Percentiles rank a stretch among this genome's conserved stretches.
These are phyloP conservation scores for Pipistrellus kuhlii DNA, from an alignment of 2,797 vertebrate genomes.

Conservation along the genomic window DNA sequence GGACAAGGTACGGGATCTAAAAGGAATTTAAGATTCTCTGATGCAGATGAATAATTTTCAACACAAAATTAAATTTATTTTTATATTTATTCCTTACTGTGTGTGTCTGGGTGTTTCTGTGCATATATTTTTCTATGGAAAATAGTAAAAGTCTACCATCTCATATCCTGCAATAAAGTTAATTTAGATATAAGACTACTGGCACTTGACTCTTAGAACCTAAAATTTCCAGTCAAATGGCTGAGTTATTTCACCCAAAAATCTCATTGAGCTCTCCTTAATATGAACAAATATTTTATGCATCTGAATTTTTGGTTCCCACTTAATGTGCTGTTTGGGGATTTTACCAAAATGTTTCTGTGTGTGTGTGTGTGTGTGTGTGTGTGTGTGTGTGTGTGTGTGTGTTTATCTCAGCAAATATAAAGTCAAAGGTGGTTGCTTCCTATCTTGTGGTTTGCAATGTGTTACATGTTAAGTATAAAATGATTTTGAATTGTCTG, in stretches of 20 bases:
- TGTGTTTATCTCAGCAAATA: neutral
- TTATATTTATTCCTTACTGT: neutral
- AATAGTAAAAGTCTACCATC: neutral
- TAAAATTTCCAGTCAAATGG: neutral
- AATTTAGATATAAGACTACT: neutral
- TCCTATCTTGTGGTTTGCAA: neutral
- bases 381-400: too few species aligned
- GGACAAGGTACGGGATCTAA: neutral
- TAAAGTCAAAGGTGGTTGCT: neutral
- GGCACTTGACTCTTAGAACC: neutral
- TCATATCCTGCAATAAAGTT: neutral
- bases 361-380: too few species aligned
- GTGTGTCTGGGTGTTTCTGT: neutral
- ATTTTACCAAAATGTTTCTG: neutral
- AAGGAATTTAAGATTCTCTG: neutral
- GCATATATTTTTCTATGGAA: neutral
- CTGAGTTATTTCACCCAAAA: neutral
- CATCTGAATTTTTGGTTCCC: neutral
- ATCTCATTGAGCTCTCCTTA: neutral
- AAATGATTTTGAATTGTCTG: neutral
- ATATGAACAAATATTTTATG: neutral
- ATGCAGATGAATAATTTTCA: neutral
- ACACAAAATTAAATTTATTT: neutral
- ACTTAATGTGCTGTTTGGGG: neutral
- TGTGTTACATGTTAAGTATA: neutral